Evolutionary conservation across 1,140 invertebrate species (phyloP).

Genomic region (Formica exsecta): DNA sequence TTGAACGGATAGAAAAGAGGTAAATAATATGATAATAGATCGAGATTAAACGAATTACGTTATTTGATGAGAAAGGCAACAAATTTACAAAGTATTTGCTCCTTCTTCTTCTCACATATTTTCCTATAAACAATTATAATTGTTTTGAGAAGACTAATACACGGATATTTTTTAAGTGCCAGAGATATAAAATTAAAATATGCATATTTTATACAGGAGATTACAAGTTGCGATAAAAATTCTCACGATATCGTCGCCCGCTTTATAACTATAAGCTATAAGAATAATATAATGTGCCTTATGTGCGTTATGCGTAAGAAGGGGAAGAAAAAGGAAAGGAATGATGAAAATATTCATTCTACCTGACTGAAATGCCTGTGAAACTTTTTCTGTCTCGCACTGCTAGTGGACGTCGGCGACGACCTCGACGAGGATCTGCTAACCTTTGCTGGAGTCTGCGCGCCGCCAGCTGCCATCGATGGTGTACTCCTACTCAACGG

Average conservation of each 20-base stretch:
- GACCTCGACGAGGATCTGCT: slow-evolving; percentile 82
- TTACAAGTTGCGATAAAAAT: too few species aligned
- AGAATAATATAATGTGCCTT: too few species aligned
- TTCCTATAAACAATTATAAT: background rate
- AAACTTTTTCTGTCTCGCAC: slow-evolving; percentile 83
- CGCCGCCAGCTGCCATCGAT: slow-evolving; percentile 81
- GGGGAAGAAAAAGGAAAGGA: too few species aligned
- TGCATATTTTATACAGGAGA: too few species aligned
- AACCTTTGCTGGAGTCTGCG: slow-evolving; percentile 77
- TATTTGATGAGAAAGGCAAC: background rate
- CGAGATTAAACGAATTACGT: background rate
- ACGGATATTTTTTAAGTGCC: background rate
- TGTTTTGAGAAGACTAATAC: background rate
- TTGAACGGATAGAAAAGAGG: background rate
- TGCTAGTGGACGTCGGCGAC: slow-evolving; percentile 81
- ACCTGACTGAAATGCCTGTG: slow-evolving; percentile 84
- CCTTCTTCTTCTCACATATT: background rate
- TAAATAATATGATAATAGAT: slow-evolving; percentile 14
- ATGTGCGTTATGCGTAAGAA: too few species aligned
- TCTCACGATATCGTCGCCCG: too few species aligned
- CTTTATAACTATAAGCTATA: too few species aligned
- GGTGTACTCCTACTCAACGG: slow-evolving; percentile 84
- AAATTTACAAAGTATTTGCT: background rate
- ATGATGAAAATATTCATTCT: slow-evolving; percentile 50
- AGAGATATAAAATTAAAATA: background rate